A percentile compares a stretch with the other conserved stretches of the same genome.
These are phyloP conservation scores for Darwinula stevensoni DNA, from an alignment of 2,888 invertebrate genomes.

Conservation along the genomic window DNA sequence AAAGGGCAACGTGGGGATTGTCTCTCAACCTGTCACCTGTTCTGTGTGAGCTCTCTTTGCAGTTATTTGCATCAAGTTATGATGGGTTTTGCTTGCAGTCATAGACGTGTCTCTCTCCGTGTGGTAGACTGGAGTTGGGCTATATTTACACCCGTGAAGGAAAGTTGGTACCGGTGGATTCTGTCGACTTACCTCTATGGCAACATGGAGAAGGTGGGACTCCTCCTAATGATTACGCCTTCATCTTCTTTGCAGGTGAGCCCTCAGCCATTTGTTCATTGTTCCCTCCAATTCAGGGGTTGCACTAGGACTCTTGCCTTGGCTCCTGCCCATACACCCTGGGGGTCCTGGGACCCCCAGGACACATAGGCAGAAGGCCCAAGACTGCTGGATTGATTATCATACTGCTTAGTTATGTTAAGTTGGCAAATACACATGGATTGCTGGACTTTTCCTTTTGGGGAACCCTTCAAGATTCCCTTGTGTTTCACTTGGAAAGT, in stretches of 20 bases:
- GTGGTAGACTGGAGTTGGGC: conserved; percentile 9
- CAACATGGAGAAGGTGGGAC: conserved; percentile 28
- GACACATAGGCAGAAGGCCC: no score
- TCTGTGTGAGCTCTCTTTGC: no score
- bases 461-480: no score
- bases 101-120: neutral
- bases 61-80: conserved; percentile 19
- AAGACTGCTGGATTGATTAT: no score
- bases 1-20: conserved; percentile 33
- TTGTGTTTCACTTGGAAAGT: no score
- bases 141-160: conserved; percentile 22
- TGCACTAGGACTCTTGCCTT: no score
- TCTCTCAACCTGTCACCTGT: conserved; percentile 39
- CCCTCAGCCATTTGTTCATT: conserved; percentile 3
- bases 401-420: no score
- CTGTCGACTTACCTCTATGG: conserved; percentile 25
- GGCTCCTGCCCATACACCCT: no score
- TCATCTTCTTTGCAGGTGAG: conserved; percentile 26
- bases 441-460: no score
- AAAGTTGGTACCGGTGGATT: conserved; percentile 23
- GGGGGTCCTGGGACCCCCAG: no score
- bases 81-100: neutral
- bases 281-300: conserved; percentile 1
- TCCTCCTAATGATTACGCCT: conserved; percentile 29
- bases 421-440: no score